A percentile compares a stretch with the other conserved stretches of the same genome.
phyloP scores from a whole-genome alignment of 2,888 invertebrate species.

The Melipona bicolor region DNA sequence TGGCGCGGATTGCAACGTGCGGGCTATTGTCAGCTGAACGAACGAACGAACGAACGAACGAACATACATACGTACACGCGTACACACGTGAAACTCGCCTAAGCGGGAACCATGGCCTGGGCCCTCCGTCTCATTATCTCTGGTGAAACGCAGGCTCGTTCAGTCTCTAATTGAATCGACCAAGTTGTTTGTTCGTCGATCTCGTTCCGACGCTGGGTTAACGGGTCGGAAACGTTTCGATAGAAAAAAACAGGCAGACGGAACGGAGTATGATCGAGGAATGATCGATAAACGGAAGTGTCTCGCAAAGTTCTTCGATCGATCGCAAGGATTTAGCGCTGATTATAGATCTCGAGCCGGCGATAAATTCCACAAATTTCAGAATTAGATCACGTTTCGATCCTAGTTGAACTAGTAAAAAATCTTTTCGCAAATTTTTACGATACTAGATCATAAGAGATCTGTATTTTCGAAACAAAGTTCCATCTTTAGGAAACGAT shows the following conservation, averaged over 20 bases:
- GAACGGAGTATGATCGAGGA: background rate
- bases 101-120: slow-evolving; percentile 11
- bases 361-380: too few species aligned
- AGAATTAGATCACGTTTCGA: too few species aligned
- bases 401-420: too few species aligned
- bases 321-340: background rate
- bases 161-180: slow-evolving; percentile 47
- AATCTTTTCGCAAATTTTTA: too few species aligned
- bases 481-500: too few species aligned
- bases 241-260: background rate
- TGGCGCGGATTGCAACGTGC: slow-evolving; percentile 29
- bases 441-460: too few species aligned
- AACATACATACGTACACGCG: background rate
- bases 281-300: background rate
- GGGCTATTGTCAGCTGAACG: slow-evolving; percentile 1
- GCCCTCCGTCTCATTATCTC: slow-evolving; percentile 46
- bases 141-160: slow-evolving; percentile 12
- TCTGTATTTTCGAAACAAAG: too few species aligned
- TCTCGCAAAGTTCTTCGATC: background rate
- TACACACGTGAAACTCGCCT: background rate
- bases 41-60: too few species aligned
- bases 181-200: slow-evolving; percentile 44
- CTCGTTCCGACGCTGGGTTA: background rate
- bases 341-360: too few species aligned
- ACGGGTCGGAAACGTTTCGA: slow-evolving; percentile 5